Conservation (phyloP, 2,888 invertebrate species). For the Criorhina ranunculi region DNA sequence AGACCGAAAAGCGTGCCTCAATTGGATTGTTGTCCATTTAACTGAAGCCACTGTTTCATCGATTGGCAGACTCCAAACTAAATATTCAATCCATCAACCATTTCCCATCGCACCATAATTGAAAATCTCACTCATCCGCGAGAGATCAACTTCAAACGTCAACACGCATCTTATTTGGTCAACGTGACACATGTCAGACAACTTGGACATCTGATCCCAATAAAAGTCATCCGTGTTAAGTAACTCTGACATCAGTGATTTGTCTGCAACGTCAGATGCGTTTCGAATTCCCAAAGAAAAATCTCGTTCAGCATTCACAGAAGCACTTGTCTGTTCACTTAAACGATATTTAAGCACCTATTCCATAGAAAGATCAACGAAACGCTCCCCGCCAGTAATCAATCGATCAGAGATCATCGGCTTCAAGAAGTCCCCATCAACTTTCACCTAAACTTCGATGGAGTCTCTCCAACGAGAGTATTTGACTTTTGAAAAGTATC, state of each 20-base stretch:
- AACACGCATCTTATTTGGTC: slow-evolving; percentile 66
- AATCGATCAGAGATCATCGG: slow-evolving; percentile 40
- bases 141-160: slow-evolving; percentile 43
- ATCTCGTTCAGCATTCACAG: slow-evolving; percentile 22
- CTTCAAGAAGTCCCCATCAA: slow-evolving; percentile 42
- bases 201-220: slow-evolving; percentile 39
- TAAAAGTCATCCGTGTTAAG: slow-evolving; percentile 36
- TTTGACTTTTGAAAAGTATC: slow-evolving; percentile 35
- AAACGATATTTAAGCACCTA: slow-evolving; percentile 28
- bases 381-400: slow-evolving; percentile 5
- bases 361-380: slow-evolving; percentile 34
- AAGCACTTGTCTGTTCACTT: slow-evolving; percentile 44
- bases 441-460: slow-evolving; percentile 51
- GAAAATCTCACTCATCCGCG: slow-evolving; percentile 27
- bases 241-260: slow-evolving; percentile 54
- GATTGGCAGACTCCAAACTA: slow-evolving; percentile 5
- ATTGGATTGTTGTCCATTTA: too few relatives aligned
- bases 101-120: slow-evolving; percentile 36
- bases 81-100: slow-evolving; percentile 20
- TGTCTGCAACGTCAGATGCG: slow-evolving; percentile 51
- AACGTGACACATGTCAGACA: slow-evolving; percentile 61
- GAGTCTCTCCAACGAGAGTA: slow-evolving; percentile 16
- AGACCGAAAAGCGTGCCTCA: too few relatives aligned
- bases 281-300: slow-evolving; percentile 34
- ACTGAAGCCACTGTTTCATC: too few relatives aligned